These are phyloP conservation scores for Microdon myrmicae DNA, from an alignment of 2,888 invertebrate species.

Conservation along the genomic window DNA sequence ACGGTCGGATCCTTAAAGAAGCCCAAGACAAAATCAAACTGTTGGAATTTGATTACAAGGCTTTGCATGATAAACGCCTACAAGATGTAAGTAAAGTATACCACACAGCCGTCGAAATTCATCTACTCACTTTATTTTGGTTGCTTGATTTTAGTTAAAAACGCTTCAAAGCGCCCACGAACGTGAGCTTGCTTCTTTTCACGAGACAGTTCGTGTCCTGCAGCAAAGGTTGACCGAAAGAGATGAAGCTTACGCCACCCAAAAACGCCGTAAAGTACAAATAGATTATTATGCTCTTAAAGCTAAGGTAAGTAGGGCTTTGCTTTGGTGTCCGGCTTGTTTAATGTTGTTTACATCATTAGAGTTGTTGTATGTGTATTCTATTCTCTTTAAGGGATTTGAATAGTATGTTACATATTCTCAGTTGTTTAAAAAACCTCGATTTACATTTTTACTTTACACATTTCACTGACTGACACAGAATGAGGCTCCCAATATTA, in stretches of 20 bases:
- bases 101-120: conserved; percentile 19
- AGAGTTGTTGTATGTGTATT: too few relatives aligned
- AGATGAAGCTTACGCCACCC: conserved; percentile 64
- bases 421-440: conserved; percentile 25
- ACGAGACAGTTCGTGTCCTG: conserved; percentile 65
- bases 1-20: conserved; percentile 63
- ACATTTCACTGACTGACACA: too few relatives aligned
- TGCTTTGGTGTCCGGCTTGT: neutral
- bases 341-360: conserved; percentile 16
- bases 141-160: conserved; percentile 72
- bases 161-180: conserved; percentile 79
- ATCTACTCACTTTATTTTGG: conserved; percentile 19
- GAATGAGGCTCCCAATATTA: too few relatives aligned
- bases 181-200: conserved; percentile 71
- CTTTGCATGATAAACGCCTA: conserved; percentile 79
- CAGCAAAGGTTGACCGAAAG: conserved; percentile 65
- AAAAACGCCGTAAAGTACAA: conserved; percentile 66
- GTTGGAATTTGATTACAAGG: conserved; percentile 80
- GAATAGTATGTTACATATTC: conserved; percentile 17
- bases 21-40: conserved; percentile 75
- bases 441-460: neutral
- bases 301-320: conserved; percentile 62
- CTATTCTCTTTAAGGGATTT: conserved; percentile 4
- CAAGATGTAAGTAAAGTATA: conserved; percentile 75
- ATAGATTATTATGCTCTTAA: conserved; percentile 67